Evolutionary conservation across 2,113 vertebrate species (phyloP).

Genomic region (Aptenodytes patagonicus): DNA sequence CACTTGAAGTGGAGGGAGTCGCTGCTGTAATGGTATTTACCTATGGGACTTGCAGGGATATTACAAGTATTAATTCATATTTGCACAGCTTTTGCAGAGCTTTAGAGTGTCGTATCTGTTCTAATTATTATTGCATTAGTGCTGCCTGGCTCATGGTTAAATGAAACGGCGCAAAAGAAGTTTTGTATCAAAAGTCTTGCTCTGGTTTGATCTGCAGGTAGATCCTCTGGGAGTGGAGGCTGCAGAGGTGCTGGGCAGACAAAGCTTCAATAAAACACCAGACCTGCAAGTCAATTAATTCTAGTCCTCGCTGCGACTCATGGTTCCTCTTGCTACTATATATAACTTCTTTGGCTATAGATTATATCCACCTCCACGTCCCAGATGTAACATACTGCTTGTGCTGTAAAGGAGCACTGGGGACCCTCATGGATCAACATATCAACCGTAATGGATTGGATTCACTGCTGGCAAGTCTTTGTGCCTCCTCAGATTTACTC

Average conservation of each 20-base stretch:
- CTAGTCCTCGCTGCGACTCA: neutral
- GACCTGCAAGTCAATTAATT: constrained; percentile 36
- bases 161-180: neutral
- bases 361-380: neutral
- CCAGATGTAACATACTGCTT: constrained; percentile 26
- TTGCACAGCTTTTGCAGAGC: constrained; percentile 19
- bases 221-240: neutral
- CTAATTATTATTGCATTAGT: constrained; percentile 6
- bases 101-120: neutral
- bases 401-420: constrained; percentile 4
- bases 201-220: constrained; percentile 17
- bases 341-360: neutral
- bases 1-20: neutral
- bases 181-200: neutral
- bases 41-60: neutral
- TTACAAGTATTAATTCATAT: constrained; percentile 33
- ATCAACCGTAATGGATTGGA: constrained; percentile 35
- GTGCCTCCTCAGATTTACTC: constrained; percentile 30
- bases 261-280: constrained; percentile 18
- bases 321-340: neutral
- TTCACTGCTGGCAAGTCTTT: constrained; percentile 17
- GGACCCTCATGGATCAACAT: constrained; percentile 9
- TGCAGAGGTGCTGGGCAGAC: neutral
- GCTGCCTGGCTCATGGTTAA: neutral
- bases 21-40: constrained; percentile 39